Conservation (phyloP, 2,113 vertebrate genomes). For the Cheilinus undulatus region DNA sequence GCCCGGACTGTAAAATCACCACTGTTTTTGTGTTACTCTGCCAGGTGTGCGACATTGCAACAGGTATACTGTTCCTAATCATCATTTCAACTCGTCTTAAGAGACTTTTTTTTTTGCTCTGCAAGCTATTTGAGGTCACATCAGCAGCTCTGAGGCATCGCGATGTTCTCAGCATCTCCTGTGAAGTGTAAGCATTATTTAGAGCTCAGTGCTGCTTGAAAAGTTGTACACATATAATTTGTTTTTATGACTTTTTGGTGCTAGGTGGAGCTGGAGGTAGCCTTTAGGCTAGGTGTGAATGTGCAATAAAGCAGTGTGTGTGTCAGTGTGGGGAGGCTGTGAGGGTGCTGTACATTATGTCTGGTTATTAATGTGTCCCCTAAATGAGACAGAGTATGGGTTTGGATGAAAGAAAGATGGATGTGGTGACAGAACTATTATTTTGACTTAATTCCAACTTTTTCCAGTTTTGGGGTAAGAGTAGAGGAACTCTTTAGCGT, state of each 20-base stretch:
- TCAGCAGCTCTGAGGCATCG: neutral
- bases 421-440: constrained; percentile 10
- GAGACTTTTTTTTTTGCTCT: neutral
- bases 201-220: constrained; percentile 1
- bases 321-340: constrained; percentile 2
- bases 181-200: constrained; percentile 3
- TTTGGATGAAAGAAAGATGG: constrained; percentile 12
- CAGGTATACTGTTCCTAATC: neutral
- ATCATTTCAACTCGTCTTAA: neutral
- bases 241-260: constrained; percentile 24
- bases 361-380: constrained; percentile 29
- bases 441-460: constrained; percentile 6
- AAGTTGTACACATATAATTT: constrained; percentile 23
- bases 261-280: constrained; percentile 22
- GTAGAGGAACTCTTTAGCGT: neutral
- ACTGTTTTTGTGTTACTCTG: neutral
- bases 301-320: constrained; percentile 39
- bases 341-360: constrained; percentile 14
- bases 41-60: constrained; percentile 12
- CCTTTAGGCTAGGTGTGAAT: constrained; percentile 39
- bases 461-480: neutral
- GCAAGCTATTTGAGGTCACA: neutral
- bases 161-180: constrained; percentile 4
- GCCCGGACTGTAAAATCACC: neutral
- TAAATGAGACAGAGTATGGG: constrained; percentile 2